Base-by-base conservation (phyloP, 2,888 invertebrate genomes). In the Thereva unica region DNA sequence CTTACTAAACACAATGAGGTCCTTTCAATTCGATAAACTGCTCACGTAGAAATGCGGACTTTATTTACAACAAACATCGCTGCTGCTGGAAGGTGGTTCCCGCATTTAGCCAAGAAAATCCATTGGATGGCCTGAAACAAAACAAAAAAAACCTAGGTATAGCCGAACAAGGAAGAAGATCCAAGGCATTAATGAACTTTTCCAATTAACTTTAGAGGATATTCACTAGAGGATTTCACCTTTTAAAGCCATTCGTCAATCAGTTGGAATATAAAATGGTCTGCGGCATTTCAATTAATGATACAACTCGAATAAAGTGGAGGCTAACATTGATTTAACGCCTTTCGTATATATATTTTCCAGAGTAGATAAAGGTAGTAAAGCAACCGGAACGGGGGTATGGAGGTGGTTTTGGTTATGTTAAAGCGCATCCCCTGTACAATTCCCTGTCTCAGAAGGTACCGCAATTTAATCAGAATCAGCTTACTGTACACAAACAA, bases 381-480 rank as follows among this genome's bases (percentile, higher is more conserved):
- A 23, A 23, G 23, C 23, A 23, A 23, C 23, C 23, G 23, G 23
- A 23, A 23, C 23, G 23, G 23, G 23, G 2, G n/a, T n/a, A n/a
- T n/a, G 2, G 23, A 23, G 23, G 23, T 23, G 23, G 23, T 23
- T 23, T 23, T 23, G 23, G 23, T 23, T 23, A 23, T 23, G 23
- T 23, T 23, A 23, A 23, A 23, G 23, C 23, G 23, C 23, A 23
- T 23, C 67, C 67, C 54, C 56, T 55, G 55, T 66, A 65, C 23
- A 23, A 23, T 23, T 23, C 23, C 23, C 23, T 23, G 56, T 64
- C 64, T 66, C 44, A 61, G 59, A 64, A 47, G 67, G 64, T 68
- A 66, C 69, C 69, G 54, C 69, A 69, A 68, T 69, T 68, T 68
- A 67, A 69, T 69, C 68, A 66, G 61, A 69, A 61, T 69, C 65